phyloP scores from a whole-genome alignment of 2,113 vertebrate species.

The Pachyramphus minor region DNA sequence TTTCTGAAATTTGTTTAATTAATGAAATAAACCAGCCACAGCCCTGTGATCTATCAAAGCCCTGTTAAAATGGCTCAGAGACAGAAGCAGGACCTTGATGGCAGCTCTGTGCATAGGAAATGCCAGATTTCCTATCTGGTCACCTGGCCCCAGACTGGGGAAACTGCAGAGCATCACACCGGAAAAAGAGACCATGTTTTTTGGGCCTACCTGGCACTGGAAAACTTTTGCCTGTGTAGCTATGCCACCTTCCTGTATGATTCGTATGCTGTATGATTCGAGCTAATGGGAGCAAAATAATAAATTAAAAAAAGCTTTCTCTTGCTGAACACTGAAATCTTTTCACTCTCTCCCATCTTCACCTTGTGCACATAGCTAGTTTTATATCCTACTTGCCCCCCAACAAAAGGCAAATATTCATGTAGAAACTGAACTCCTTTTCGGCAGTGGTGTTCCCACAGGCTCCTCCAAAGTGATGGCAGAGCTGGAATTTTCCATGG shows the following conservation, averaged over 20 bases:
- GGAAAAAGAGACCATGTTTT: background rate
- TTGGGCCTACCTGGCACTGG: background rate
- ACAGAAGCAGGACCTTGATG: background rate
- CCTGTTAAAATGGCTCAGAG: background rate
- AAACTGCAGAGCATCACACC: background rate
- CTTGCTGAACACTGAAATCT: background rate
- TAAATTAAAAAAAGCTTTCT: background rate
- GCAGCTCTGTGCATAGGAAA: background rate
- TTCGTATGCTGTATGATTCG: background rate
- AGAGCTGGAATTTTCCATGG: background rate
- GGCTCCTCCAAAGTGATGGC: background rate
- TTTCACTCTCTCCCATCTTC: background rate
- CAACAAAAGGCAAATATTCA: background rate
- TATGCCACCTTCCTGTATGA: background rate
- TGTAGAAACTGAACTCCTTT: background rate
- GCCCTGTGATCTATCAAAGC: background rate
- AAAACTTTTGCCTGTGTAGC: background rate
- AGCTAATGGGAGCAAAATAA: background rate
- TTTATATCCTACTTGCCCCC: background rate
- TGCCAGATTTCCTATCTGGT: background rate
- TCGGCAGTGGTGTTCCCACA: background rate
- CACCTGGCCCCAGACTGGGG: accelerated
- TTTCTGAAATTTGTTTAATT: background rate
- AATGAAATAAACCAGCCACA: background rate
- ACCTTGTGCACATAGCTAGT: background rate